These are phyloP conservation scores for Toxostoma redivivum DNA, from an alignment of 2,113 vertebrate species.

Conservation along the genomic window DNA sequence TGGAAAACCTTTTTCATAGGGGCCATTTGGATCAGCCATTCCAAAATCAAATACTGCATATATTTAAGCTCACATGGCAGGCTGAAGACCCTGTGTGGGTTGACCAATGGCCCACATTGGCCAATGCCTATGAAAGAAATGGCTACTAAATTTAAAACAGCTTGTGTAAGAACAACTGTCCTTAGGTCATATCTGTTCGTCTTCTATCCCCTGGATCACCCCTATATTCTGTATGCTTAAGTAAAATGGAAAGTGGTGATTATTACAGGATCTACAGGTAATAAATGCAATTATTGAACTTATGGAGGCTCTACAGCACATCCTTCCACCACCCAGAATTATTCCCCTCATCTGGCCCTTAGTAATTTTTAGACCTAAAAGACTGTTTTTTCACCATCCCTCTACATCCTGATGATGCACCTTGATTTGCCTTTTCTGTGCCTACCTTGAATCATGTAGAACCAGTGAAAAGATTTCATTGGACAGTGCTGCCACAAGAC, in stretches of 20 bases:
- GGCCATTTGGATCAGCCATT: background rate
- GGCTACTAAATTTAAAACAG: background rate
- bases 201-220: background rate
- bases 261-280: background rate
- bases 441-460: no score
- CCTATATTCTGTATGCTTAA: background rate
- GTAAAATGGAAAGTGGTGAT: rapidly evolving
- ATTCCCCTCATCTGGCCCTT: background rate
- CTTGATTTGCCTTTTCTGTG: background rate
- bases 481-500: background rate
- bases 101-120: background rate
- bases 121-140: background rate
- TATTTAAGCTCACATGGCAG: background rate
- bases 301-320: background rate
- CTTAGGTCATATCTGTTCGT: background rate
- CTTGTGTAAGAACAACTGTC: background rate
- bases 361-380: background rate
- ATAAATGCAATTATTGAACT: background rate
- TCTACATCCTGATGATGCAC: no score
- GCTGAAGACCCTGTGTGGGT: background rate
- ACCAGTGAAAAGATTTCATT: background rate
- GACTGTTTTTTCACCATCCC: no score
- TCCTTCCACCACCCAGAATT: background rate
- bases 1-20: no score
- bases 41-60: background rate